Evolutionary conservation across 37 sponge, comb jelly and placozoan genomes (phyloP), one percentile per base, ranked within the genome.

Genomic region (Haliclona indistincta): DNA sequence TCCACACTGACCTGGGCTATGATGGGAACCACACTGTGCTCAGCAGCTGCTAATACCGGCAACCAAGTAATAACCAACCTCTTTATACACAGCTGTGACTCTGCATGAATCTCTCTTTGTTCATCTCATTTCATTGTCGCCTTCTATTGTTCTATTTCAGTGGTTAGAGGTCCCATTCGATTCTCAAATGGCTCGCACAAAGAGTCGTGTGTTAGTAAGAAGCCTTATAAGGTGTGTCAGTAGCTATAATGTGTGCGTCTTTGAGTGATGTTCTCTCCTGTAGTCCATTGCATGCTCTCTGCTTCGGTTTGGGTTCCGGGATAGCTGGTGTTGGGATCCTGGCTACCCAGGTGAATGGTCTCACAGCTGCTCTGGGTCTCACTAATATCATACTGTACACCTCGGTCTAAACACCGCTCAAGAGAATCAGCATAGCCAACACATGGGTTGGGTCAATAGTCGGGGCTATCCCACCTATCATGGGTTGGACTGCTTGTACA

Each of bases 401-500:
- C 17, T 30, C 51, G 11, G 85, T 86, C 38, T 99, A 99, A 80
- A 99, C 99, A 11, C 97, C 99, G 3, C 81, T 95, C 69, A 99
- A 99, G 83, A 64, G 99, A 26, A 62, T 81, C 76, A 86, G 83
- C 56, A 91, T 99, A 17, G 80, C 68, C 51, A 99, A 99, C 71
- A 99, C 99, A 2, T 99, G 99, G 99, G 88, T 95, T 26, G 99
- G 99, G n/a, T 78, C 99, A 29, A 43, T 96, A n/a, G 99, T 99
- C n/a, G 99, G 99, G 0, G 92, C 99, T 6, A 78, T 99, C 23
- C 99, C 99, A 1, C 99, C 99, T 0, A 39, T 96, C 17, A 99
- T 99, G 99, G 99, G 99, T 4, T 99, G 96, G 96, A 72, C 94
- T 4, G 99, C 96, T 22, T 89, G 85, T 54, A 95, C 74, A 19